These are phyloP conservation scores for Neomonachus schauinslandi DNA, from an alignment of 2,113 vertebrate species.

Conservation along the genomic window DNA sequence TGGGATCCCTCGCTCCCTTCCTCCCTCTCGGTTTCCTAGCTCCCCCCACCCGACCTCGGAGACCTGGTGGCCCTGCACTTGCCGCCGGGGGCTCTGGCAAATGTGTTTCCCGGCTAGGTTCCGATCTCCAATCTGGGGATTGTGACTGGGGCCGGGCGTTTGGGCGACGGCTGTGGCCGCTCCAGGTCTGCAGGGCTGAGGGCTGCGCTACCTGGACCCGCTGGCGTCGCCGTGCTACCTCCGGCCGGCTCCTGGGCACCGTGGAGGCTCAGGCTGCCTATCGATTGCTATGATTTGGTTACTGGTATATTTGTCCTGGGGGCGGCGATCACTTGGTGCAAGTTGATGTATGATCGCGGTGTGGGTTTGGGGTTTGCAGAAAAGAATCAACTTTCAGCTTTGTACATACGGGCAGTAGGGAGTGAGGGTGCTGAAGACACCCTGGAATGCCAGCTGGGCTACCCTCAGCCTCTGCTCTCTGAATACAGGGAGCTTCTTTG, in stretches of 20 bases:
- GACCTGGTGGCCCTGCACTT: slow-evolving; percentile 82
- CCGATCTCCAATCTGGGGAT: slow-evolving; percentile 66
- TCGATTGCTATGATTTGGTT: slow-evolving; percentile 73
- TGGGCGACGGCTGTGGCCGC: slow-evolving; percentile 68
- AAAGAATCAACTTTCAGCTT: slow-evolving; percentile 85
- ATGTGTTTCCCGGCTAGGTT: slow-evolving; percentile 54
- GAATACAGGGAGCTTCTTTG: slow-evolving; percentile 30
- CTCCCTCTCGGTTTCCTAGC: slow-evolving; percentile 81
- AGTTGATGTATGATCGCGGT: slow-evolving; percentile 74
- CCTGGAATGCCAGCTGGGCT: slow-evolving; percentile 51
- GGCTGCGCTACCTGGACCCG: slow-evolving; percentile 79
- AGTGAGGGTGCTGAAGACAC: slow-evolving; percentile 58
- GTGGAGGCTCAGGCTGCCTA: slow-evolving; percentile 39
- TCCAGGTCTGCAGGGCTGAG: slow-evolving; percentile 58
- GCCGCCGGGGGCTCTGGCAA: slow-evolving; percentile 72
- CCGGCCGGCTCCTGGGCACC: slow-evolving; percentile 15
- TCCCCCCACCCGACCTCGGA: slow-evolving; percentile 76
- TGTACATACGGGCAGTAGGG: slow-evolving; percentile 67
- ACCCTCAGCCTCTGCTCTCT: slow-evolving; percentile 25
- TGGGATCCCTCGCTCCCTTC: slow-evolving; percentile 74
- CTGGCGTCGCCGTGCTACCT: slow-evolving; percentile 54
- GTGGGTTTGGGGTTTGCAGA: slow-evolving; percentile 77
- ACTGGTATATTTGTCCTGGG: slow-evolving; percentile 72
- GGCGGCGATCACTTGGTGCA: slow-evolving; percentile 82
- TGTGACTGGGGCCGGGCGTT: slow-evolving; percentile 66